Conservation (phyloP, 2,888 invertebrate species). For the Eurois occulta region DNA sequence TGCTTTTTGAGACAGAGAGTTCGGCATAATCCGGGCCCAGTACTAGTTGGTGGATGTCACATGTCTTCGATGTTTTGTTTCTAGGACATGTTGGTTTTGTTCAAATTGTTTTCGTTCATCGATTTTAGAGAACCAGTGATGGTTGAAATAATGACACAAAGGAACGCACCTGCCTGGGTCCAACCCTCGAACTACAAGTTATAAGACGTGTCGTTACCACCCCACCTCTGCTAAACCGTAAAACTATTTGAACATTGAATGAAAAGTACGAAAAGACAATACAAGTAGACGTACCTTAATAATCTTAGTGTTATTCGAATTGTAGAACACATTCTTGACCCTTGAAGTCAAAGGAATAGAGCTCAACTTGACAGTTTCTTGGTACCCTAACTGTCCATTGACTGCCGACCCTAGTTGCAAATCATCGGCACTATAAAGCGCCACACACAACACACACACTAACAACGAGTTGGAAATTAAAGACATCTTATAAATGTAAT, state of each 20-base stretch:
- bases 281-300: slow-evolving; percentile 77
- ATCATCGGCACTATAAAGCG: slow-evolving; percentile 67
- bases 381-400: slow-evolving; percentile 74
- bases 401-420: slow-evolving; percentile 77
- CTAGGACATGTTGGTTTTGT: too few relatives aligned
- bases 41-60: not conserved
- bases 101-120: too few relatives aligned
- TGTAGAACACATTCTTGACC: slow-evolving; percentile 84
- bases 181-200: not conserved
- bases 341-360: slow-evolving; percentile 77
- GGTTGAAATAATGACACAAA: too few relatives aligned
- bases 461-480: slow-evolving; percentile 23
- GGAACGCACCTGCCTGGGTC: too few relatives aligned
- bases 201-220: not conserved
- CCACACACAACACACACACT: slow-evolving; percentile 45
- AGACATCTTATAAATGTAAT: slow-evolving; percentile 43
- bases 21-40: not conserved
- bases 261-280: not conserved
- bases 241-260: not conserved
- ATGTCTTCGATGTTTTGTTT: not conserved
- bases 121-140: too few relatives aligned
- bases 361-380: slow-evolving; percentile 79
- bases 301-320: slow-evolving; percentile 70
- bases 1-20: not conserved
- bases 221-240: not conserved